Percentiles rank a stretch among this genome's conserved stretches.
Evolutionary conservation across 2,113 vertebrate species (phyloP).

Genomic region (Budorcas taxicolor): DNA sequence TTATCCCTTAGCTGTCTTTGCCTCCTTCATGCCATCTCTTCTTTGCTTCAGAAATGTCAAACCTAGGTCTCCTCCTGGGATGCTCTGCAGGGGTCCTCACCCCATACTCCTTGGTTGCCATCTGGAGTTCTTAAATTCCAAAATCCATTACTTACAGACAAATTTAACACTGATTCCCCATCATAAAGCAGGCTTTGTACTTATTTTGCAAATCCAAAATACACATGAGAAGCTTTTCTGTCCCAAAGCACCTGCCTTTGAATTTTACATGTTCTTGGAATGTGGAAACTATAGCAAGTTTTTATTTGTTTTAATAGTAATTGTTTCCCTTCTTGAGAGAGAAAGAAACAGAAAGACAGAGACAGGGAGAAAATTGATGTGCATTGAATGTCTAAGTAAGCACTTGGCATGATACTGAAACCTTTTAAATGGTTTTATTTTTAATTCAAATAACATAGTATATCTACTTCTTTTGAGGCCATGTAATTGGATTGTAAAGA

Average conservation of each 20-base stretch:
- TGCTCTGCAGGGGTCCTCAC: background rate
- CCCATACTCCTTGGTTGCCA: background rate
- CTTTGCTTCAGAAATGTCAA: background rate
- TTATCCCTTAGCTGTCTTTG: background rate
- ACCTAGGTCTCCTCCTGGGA: background rate
- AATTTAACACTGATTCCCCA: background rate
- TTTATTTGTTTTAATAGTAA: background rate
- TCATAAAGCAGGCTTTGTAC: background rate
- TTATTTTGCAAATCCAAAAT: background rate
- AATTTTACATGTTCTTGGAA: background rate
- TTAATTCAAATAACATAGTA: background rate
- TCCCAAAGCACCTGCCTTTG: background rate
- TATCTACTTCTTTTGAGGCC: background rate
- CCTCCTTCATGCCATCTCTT: background rate
- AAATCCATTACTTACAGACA: background rate
- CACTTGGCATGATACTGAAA: background rate
- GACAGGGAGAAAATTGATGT: background rate
- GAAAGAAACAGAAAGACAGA: background rate
- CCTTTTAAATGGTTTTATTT: background rate
- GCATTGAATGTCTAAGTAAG: background rate
- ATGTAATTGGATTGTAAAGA: background rate
- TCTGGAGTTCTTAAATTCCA: background rate
- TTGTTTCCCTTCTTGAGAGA: background rate
- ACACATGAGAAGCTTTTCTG: background rate
- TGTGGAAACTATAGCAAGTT: background rate